phyloP scores from a whole-genome alignment of 2,888 invertebrate genomes.

The Eristalis tenax region DNA sequence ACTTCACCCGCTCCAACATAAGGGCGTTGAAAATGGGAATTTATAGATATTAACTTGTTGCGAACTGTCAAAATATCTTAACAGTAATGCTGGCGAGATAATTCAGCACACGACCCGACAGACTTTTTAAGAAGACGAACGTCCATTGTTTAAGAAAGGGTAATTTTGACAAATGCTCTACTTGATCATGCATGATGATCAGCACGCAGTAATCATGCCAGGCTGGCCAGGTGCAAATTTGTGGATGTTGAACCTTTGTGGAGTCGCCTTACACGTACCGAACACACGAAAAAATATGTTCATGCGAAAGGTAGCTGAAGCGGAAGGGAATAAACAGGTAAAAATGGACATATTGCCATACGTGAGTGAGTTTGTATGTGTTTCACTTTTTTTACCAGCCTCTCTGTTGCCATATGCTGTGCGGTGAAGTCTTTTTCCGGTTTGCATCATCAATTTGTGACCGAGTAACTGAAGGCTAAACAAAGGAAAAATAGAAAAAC shows the following conservation, averaged over 20 bases:
- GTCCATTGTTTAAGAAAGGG: too few species aligned
- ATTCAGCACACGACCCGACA: too few species aligned
- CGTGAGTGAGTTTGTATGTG: background rate
- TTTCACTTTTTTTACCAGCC: conserved; percentile 27
- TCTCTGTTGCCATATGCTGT: conserved; percentile 58
- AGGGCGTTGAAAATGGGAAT: background rate
- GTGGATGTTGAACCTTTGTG: background rate
- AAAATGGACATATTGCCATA: background rate
- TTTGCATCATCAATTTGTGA: background rate
- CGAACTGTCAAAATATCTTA: conserved; percentile 22
- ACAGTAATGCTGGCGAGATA: too few species aligned
- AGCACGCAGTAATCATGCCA: conserved; percentile 52
- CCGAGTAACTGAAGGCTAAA: background rate
- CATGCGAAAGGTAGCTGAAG: background rate
- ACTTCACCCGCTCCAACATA: background rate
- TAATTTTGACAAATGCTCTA: background rate
- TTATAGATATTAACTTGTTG: background rate
- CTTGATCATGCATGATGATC: background rate
- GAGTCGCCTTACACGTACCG: background rate
- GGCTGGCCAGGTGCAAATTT: conserved; percentile 62
- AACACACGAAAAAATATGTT: background rate
- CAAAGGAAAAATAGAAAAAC: background rate
- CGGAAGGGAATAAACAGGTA: background rate
- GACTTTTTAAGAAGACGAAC: too few species aligned
- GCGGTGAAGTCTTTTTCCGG: conserved; percentile 34